Evolutionary conservation across 2,113 vertebrate species (phyloP).

Genomic region (Gallinago paraguaiae): DNA sequence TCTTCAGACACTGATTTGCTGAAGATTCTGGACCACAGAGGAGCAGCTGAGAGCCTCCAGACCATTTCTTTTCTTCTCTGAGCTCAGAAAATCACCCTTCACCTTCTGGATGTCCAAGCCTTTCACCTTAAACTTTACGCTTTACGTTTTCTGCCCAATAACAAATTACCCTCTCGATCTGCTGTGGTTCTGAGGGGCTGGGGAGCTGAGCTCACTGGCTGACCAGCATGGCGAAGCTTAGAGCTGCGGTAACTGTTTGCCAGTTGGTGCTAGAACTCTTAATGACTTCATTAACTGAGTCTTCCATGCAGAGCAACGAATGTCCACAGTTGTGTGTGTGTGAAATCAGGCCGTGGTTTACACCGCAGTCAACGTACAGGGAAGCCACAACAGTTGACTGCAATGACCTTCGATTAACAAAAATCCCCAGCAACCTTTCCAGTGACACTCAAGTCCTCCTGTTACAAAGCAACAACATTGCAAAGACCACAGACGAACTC

Average conservation of each 20-base stretch:
- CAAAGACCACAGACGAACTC: slow-evolving; percentile 87
- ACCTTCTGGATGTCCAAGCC: slow-evolving; percentile 38
- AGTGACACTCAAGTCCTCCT: slow-evolving; percentile 97
- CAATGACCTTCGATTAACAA: slow-evolving; percentile 94
- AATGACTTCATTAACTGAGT: slow-evolving; percentile 74
- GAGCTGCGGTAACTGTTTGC: slow-evolving; percentile 64
- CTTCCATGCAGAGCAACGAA: slow-evolving; percentile 81
- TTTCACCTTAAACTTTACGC: slow-evolving; percentile 36
- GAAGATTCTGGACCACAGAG: slow-evolving; percentile 1
- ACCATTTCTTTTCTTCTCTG: slow-evolving; percentile 4
- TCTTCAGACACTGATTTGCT: slow-evolving; percentile 23
- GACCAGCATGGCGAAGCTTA: slow-evolving; percentile 82
- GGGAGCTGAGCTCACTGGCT: background rate
- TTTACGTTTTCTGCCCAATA: background rate
- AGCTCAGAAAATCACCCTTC: slow-evolving; percentile 3
- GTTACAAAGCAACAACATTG: slow-evolving; percentile 97
- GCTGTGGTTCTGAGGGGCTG: background rate
- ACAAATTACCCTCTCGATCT: background rate
- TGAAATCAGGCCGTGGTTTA: slow-evolving; percentile 97
- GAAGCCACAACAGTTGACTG: slow-evolving; percentile 97
- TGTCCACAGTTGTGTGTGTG: slow-evolving; percentile 97
- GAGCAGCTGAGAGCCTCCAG: slow-evolving; percentile 28
- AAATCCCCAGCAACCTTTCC: slow-evolving; percentile 92
- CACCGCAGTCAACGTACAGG: slow-evolving; percentile 96
- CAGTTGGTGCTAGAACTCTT: slow-evolving; percentile 79